Evolutionary conservation across 2,888 invertebrate species (phyloP), one percentile per base, ranked within the genome.

Genomic region (Drosophila mettleri): DNA sequence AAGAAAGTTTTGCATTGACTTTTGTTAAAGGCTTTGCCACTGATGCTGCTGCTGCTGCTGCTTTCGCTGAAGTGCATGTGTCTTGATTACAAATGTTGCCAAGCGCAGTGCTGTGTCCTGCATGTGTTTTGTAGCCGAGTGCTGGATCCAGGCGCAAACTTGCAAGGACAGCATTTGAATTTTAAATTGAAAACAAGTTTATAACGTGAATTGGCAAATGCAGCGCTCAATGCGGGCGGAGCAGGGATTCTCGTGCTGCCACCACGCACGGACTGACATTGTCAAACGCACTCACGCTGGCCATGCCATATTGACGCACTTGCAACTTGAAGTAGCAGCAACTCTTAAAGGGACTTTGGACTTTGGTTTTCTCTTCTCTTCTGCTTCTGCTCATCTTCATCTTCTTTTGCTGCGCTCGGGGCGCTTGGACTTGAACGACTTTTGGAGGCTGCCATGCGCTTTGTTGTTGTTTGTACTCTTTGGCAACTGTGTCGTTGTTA

Each of bases 121-220:
- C 22, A 10, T 22, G 34, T 34, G 33, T 33, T 49, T 34, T 59
- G 38, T 51, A 31, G 33, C 36, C 36, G 34, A 55, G 16, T 29
- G 43, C 46, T 31, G 43, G 16, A 16, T 45, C 16, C 45, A 46
- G 75, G 60, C 46, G 69, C 79, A 76, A 79, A 75, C 66, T 76
- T 70, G 58, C 80, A 58, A 59, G 51, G 48, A 74, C 71, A 68
- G 79, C 79, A 81, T 85, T 81, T 81, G 80, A 79, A 85, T 81
- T 86, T 79, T 79, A 79, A 82, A 82, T 82, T 82, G 81, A 82
- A 82, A 82, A 86, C 81, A 82, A 86, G 86, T 82, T 82, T 86
- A 86, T 71, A 85, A 80, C 83, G 68, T 78, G 86, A 78, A 82
- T 82, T 72, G 83, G 80, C 80, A 81, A 82, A 81, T 85, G 82